phyloP scores from a whole-genome alignment of 2,113 vertebrate species.

The Aythya baeri region DNA sequence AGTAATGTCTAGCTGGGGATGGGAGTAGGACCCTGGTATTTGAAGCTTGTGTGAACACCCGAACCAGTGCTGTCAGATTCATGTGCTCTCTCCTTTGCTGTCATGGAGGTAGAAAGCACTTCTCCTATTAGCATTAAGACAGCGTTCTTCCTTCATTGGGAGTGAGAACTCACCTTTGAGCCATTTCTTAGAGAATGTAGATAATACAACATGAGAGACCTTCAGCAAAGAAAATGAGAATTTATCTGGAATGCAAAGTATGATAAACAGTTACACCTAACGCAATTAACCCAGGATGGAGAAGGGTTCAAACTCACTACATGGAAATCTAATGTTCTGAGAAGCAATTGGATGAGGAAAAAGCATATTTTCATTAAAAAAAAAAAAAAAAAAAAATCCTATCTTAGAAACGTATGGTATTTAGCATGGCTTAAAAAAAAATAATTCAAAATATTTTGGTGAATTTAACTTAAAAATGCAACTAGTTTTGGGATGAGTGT shows the following conservation, averaged over 20 bases:
- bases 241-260: background rate
- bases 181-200: too few relatives aligned
- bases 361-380: background rate
- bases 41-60: background rate
- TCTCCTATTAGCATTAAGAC: background rate
- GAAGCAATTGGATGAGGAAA: background rate
- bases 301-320: background rate
- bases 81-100: background rate
- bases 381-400: too few relatives aligned
- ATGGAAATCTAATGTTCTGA: background rate
- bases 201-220: background rate
- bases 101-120: background rate
- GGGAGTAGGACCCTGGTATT: background rate
- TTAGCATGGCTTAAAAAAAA: background rate
- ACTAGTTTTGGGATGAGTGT: background rate
- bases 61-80: background rate
- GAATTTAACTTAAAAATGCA: background rate
- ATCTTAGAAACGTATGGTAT: background rate
- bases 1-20: background rate
- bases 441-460: background rate
- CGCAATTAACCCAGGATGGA: background rate
- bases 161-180: background rate
- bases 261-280: background rate
- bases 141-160: background rate
- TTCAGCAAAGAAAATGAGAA: background rate